These are phyloP conservation scores for Crambe crambe DNA, from an alignment of 37 sponge, comb jelly and placozoan genomes.

Conservation along the genomic window DNA sequence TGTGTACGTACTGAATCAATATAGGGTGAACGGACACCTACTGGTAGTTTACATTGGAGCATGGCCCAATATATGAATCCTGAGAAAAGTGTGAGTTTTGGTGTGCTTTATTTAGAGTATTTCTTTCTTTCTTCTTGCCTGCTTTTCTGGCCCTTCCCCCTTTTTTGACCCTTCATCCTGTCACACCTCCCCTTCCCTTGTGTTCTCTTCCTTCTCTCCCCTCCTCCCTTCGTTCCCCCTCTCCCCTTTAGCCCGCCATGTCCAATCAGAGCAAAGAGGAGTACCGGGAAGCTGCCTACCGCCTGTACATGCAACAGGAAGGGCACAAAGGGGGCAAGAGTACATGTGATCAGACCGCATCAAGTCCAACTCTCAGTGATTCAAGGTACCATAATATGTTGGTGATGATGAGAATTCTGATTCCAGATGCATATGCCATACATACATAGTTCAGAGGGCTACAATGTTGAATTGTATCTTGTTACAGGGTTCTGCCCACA, in stretches of 20 bases:
- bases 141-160: constrained; percentile 38
- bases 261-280: constrained; percentile 31
- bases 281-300: constrained; percentile 40
- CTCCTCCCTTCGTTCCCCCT: background rate
- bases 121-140: constrained; percentile 14
- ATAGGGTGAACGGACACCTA: constrained; percentile 23
- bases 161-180: background rate
- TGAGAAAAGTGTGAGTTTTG: background rate
- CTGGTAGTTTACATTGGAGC: constrained; percentile 34
- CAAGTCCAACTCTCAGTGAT: no score
- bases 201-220: background rate
- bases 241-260: background rate
- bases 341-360: background rate
- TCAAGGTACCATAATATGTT: no score
- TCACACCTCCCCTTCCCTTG: background rate
- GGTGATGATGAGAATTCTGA: no score
- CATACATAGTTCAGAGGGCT: no score
- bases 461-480: no score
- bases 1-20: background rate
- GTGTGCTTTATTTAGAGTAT: background rate
- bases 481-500: no score
- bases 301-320: constrained; percentile 49
- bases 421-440: no score
- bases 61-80: constrained; percentile 18
- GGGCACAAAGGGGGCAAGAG: background rate